phyloP scores from a whole-genome alignment of 2,797 vertebrate genomes.

The Emydoidea blandingii region DNA sequence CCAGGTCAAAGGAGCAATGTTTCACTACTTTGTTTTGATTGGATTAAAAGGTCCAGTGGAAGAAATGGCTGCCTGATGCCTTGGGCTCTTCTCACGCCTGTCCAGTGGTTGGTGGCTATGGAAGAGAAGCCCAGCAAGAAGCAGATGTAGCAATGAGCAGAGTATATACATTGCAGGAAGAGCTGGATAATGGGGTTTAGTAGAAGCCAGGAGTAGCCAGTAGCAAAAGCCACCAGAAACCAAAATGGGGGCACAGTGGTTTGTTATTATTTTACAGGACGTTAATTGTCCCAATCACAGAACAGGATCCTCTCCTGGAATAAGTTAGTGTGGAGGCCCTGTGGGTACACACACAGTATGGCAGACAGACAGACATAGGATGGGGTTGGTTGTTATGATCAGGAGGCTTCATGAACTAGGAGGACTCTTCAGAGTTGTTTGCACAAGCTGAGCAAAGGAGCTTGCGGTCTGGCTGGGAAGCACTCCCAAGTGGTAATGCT shows the following conservation, averaged over 20 bases:
- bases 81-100: background rate
- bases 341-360: background rate
- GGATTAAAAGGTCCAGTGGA: background rate
- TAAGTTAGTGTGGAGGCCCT: background rate
- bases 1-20: background rate
- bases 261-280: background rate
- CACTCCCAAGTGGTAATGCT: background rate
- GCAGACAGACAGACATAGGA: background rate
- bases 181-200: background rate
- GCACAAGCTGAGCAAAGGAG: background rate
- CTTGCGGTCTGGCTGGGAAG: background rate
- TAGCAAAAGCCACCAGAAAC: background rate
- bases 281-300: background rate
- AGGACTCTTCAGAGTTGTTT: background rate
- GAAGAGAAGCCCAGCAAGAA: background rate
- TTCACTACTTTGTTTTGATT: background rate
- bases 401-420: background rate
- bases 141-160: background rate
- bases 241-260: background rate
- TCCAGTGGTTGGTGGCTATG: background rate
- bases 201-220: rapidly evolving
- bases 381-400: background rate
- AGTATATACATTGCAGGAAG: background rate
- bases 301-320: background rate
- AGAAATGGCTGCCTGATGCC: background rate